Evolutionary conservation across 2,888 invertebrate species (phyloP), one percentile per base, ranked within the genome.

Genomic region (Archips xylosteana): DNA sequence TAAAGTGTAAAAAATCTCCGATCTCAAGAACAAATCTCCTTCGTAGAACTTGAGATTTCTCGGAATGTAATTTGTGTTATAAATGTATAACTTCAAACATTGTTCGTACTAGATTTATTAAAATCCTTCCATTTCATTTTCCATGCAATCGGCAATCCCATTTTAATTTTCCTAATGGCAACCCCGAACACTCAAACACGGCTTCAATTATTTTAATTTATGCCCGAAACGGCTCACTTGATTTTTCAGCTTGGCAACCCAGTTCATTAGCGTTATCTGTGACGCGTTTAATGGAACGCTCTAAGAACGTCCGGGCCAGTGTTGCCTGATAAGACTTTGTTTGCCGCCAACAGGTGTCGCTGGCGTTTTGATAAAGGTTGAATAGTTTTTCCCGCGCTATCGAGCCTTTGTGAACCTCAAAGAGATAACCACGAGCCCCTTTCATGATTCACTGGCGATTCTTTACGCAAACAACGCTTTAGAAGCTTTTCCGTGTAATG

Each of bases 361-460:
- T 74, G 89, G 75, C 66, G 78, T 77, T 76, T 72, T 78, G 80
- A 81, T 83, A 80, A 78, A 76, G 77, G 73, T 75, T 90, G 88
- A 88, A 89, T 91, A 90, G 90, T 91, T 89, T 84, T 85, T 81
- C 79, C 78, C 74, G 76, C 80, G 79, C 80, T 83, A 85, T 83
- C 81, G 83, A 79, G 71, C 76, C 77, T 81, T 83, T 82, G 82
- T 85, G 60, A 71, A 57, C 59, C 73, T 77, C 77, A 73, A 77
- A 77, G 75, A 82, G 84, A 86, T 85, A 83, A 80, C 72, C 78
- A 66, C 69, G 72, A 65, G 74, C 71, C 75, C 76, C 78, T 81
- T 83, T 80, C 79, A 78, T 75, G 78, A 23, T 64, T 72, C 77
- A 75, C 76, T 70, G 74, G 77, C 78, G 78, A 81, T 82, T 83